Base-by-base conservation (phyloP, 2,113 vertebrate genomes). In the Rattus rattus region DNA sequence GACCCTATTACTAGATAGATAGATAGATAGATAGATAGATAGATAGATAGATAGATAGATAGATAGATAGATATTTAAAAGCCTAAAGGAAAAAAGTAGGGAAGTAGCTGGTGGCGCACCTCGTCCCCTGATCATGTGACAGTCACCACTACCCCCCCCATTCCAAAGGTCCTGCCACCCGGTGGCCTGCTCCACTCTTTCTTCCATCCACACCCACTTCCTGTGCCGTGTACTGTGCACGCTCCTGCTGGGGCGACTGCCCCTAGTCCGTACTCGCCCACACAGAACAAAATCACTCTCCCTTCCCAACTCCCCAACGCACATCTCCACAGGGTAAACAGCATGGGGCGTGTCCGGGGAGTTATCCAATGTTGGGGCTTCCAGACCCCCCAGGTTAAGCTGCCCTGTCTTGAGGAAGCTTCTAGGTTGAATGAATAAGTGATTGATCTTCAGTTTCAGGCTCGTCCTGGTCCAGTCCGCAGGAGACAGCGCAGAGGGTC, bases 141-240 rank as follows among this genome's bases (percentile, higher is more conserved):
- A 36, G 4, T 7, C 19, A 49, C 0, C 7, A 26, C 14, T 3
- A 14, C 24, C 65, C 5, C 17, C 49, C 43, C 39, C 0, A 10
- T 7, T 67, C 93, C 47, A 19, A 49, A 52, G 28, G 36, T n/a
- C 49, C 77, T 80, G 20, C 13, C 39, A 26, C 72, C n/a, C 20
- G 9, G 2, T 59, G 4, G 13, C 81, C 59, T 56, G 81, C 26
- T 22, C 54, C 1, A 7, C 9, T 2, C 24, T 33, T 30, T 24
- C 54, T 30, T 2, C 16, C 6, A 47, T 1, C 67, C 67, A 54
- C 9, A 9, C 33, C 65, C 8, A 26, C n/a, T 39, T 22, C 5
- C 39, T n/a, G 7, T 7, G 3, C 52, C 2, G 9, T 0, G 17
- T 1, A 4, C 52, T 6, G 36, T 1, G 1, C 19, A 0, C 1